phyloP scores from a whole-genome alignment of 2,888 invertebrate species.

The Himalopsyche tibetana region DNA sequence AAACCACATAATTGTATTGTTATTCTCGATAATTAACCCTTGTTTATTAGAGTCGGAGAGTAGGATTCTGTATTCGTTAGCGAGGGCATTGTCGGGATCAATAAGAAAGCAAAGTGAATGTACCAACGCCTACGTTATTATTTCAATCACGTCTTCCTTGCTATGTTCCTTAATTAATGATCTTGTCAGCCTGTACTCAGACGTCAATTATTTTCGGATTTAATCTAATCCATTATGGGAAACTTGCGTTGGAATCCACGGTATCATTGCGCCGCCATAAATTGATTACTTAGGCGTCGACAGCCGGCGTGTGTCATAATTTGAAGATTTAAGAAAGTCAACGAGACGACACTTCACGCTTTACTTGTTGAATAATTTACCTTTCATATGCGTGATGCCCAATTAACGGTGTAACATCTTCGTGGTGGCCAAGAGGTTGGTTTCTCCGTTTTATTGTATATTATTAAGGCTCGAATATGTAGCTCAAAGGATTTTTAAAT shows the following conservation, averaged over 20 bases:
- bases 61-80: slow-evolving; percentile 4
- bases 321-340: no score
- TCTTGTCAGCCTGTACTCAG: slow-evolving; percentile 30
- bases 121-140: neutral
- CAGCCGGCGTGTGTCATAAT: neutral
- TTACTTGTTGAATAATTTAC: no score
- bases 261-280: neutral
- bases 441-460: no score
- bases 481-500: no score
- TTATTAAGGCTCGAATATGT: no score
- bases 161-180: slow-evolving; percentile 31
- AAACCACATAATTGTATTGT: slow-evolving; percentile 9
- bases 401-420: no score
- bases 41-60: neutral
- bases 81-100: neutral
- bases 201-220: slow-evolving; percentile 30
- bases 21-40: slow-evolving; percentile 27
- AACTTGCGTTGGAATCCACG: neutral
- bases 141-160: slow-evolving; percentile 20
- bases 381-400: no score
- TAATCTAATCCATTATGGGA: slow-evolving; percentile 11
- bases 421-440: no score
- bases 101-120: neutral
- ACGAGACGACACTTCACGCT: no score
- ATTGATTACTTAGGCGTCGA: neutral